Evolutionary conservation across 1,140 invertebrate genomes (phyloP).

Genomic region (Neuroterus valhalla): DNA sequence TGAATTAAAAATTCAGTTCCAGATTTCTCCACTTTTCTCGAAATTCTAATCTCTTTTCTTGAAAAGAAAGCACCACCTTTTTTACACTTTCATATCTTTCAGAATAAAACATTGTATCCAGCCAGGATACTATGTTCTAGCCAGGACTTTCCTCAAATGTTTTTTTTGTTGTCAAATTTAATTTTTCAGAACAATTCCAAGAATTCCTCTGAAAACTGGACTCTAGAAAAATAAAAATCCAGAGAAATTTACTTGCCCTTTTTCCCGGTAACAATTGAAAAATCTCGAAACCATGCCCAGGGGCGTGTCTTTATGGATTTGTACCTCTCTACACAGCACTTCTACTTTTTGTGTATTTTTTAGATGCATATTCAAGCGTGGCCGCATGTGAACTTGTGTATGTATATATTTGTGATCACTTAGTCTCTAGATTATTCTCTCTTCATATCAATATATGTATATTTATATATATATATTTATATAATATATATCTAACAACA

Average conservation of each 20-base stretch:
- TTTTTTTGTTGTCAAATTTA: background rate
- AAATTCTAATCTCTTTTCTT: background rate
- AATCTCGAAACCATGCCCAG: conserved; percentile 51
- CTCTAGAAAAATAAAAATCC: too few relatives aligned
- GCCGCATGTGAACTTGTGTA: conserved; percentile 47
- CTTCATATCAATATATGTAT: conserved; percentile 65
- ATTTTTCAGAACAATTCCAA: background rate
- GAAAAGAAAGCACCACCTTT: conserved; percentile 28
- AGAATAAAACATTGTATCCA: background rate
- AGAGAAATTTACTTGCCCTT: background rate
- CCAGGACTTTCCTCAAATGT: background rate
- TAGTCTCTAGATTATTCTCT: conserved; percentile 60
- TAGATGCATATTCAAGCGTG: conserved; percentile 46
- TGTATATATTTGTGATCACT: conserved; percentile 47
- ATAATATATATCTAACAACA: conserved; percentile 73
- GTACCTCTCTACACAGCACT: conserved; percentile 52
- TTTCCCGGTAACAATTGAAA: conserved; percentile 45
- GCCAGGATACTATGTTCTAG: background rate
- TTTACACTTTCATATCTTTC: conserved; percentile 1
- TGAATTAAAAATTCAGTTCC: background rate
- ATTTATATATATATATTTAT: conserved; percentile 53
- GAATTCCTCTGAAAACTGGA: background rate
- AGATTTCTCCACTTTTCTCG: background rate
- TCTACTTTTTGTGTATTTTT: conserved; percentile 40
- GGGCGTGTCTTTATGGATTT: conserved; percentile 47